These are phyloP conservation scores for Vollenhovia emeryi DNA, from an alignment of 1,140 invertebrate species.

Conservation along the genomic window DNA sequence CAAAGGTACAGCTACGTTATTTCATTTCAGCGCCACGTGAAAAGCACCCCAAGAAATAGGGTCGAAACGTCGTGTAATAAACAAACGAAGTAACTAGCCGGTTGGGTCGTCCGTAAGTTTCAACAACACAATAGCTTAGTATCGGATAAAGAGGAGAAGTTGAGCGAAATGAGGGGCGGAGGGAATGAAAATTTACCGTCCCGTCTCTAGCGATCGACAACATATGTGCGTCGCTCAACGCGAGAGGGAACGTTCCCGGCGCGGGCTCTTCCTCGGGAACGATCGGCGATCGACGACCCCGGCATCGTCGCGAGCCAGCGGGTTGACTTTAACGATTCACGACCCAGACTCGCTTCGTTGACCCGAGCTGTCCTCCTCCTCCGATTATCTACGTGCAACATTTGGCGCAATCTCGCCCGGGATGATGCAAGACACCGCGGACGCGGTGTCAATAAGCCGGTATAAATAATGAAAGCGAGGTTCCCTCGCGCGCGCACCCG, in stretches of 20 bases:
- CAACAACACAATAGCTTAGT: too few species aligned
- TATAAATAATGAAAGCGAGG: not conserved
- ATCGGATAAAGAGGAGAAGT: not conserved
- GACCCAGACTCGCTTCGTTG: not conserved
- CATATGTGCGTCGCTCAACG: not conserved
- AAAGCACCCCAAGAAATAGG: too few species aligned
- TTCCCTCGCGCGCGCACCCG: not conserved
- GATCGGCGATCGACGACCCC: not conserved
- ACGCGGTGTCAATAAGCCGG: not conserved
- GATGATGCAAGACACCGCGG: constrained; percentile 1
- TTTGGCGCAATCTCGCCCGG: not conserved
- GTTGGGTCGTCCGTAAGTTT: too few species aligned
- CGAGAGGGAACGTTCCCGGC: not conserved
- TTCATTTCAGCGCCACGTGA: too few species aligned
- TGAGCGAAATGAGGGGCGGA: not conserved
- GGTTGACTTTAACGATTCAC: not conserved
- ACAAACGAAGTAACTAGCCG: too few species aligned
- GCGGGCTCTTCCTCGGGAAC: not conserved
- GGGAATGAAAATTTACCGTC: constrained; percentile 15
- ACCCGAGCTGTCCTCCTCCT: too few species aligned
- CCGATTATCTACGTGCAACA: too few species aligned
- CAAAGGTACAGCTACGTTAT: too few species aligned
- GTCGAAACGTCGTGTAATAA: too few species aligned
- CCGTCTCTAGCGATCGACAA: not conserved
- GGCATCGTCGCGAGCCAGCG: not conserved